phyloP scores from a whole-genome alignment of 2,888 invertebrate species.

The Lutraria lutraria region DNA sequence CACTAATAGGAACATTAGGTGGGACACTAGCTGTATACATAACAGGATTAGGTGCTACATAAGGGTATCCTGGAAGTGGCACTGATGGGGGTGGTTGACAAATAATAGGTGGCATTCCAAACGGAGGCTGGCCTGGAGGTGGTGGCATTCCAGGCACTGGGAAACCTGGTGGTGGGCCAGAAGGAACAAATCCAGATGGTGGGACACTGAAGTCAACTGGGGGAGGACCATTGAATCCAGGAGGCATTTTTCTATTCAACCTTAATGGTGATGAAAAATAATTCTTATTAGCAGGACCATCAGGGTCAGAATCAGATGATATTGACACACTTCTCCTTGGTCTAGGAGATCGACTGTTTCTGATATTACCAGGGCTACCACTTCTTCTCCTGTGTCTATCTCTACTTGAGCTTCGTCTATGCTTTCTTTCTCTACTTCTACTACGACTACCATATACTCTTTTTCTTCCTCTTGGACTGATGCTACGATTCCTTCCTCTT shows the following conservation, averaged over 20 bases:
- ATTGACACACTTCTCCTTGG: slow-evolving; percentile 29
- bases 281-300: slow-evolving; percentile 62
- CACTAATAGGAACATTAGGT: slow-evolving; percentile 34
- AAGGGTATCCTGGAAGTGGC: slow-evolving; percentile 43
- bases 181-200: slow-evolving; percentile 41
- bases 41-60: background rate
- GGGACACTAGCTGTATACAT: slow-evolving; percentile 39
- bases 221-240: slow-evolving; percentile 25
- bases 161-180: slow-evolving; percentile 44
- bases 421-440: slow-evolving; percentile 63
- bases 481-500: slow-evolving; percentile 46
- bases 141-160: slow-evolving; percentile 34
- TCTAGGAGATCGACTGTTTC: slow-evolving; percentile 25
- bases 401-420: slow-evolving; percentile 58
- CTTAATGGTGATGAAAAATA: slow-evolving; percentile 65
- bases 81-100: slow-evolving; percentile 38
- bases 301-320: slow-evolving; percentile 58
- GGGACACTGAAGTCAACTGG: slow-evolving; percentile 17
- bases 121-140: slow-evolving; percentile 49
- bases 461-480: slow-evolving; percentile 60
- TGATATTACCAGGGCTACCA: slow-evolving; percentile 49
- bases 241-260: slow-evolving; percentile 23
- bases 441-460: slow-evolving; percentile 43
- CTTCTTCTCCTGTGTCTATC: slow-evolving; percentile 45
- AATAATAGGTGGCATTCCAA: slow-evolving; percentile 29